These are phyloP conservation scores for Steinernema carpocapsae DNA, from an alignment of 2,888 invertebrate species.

Conservation along the genomic window DNA sequence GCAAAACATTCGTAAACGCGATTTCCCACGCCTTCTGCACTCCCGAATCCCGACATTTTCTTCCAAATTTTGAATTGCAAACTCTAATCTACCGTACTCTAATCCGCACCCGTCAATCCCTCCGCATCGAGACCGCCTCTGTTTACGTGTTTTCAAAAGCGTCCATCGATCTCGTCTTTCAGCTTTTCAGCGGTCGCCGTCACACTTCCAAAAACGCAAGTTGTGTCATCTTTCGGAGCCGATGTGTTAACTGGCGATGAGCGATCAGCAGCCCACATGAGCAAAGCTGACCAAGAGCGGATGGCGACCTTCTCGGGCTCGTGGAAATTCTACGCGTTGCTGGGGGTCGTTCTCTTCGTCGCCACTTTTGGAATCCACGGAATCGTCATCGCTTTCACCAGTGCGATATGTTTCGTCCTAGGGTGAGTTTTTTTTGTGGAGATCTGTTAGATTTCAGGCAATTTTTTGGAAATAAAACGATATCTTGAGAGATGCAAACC, in stretches of 20 bases:
- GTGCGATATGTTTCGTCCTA: slow-evolving; percentile 43
- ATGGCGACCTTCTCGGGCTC: slow-evolving; percentile 29
- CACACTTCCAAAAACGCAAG: slow-evolving; percentile 1
- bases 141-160: too few species aligned
- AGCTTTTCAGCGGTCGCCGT: neutral
- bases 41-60: too few species aligned
- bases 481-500: too few species aligned
- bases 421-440: slow-evolving; percentile 42
- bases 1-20: too few species aligned
- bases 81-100: too few species aligned
- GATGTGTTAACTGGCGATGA: too few species aligned
- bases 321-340: slow-evolving; percentile 42
- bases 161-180: slow-evolving; percentile 10
- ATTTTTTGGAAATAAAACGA: too few species aligned
- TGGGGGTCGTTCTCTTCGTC: slow-evolving; percentile 48
- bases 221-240: neutral
- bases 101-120: too few species aligned
- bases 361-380: slow-evolving; percentile 53
- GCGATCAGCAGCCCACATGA: neutral
- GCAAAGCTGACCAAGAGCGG: neutral
- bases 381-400: slow-evolving; percentile 43
- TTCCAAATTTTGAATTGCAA: too few species aligned
- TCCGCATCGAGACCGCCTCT: too few species aligned
- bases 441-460: too few species aligned
- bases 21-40: too few species aligned